Evolutionary conservation across 2,888 invertebrate genomes (phyloP).

Genomic region (Ochropleura plecta): DNA sequence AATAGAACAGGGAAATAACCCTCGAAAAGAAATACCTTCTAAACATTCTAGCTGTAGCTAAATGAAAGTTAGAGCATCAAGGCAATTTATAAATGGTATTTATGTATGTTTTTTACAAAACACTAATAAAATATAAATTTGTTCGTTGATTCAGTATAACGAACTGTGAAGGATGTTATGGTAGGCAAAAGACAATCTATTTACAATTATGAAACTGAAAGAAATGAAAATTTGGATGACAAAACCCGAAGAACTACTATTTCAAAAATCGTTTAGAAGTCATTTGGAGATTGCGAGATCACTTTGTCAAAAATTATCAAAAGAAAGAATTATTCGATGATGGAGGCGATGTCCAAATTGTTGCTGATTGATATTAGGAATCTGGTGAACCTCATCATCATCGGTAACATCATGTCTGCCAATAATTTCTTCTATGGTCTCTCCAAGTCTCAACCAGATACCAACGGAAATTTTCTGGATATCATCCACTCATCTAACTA

Average conservation of each 20-base stretch:
- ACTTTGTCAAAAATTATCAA: background rate
- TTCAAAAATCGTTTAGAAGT: background rate
- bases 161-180: conserved; percentile 34
- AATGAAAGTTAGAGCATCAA: conserved; percentile 9
- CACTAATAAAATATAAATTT: conserved; percentile 38
- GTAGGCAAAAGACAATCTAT: background rate
- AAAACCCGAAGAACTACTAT: background rate
- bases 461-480: background rate
- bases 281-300: background rate
- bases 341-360: background rate
- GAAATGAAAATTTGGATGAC: background rate
- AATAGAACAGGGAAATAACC: too few relatives aligned
- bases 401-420: too few relatives aligned
- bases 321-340: background rate
- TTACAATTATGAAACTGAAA: conserved; percentile 19
- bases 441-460: background rate
- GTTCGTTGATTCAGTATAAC: conserved; percentile 33
- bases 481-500: fast-evolving
- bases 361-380: background rate
- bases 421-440: background rate
- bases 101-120: too few relatives aligned
- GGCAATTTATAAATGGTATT: conserved; percentile 17
- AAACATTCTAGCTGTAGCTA: background rate
- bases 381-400: background rate
- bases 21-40: too few relatives aligned